A percentile compares a stretch with the other conserved stretches of the same genome.
These are phyloP conservation scores for Rambutsinella grinnellia DNA, from an alignment of 2,888 invertebrate species.

Conservation along the genomic window DNA sequence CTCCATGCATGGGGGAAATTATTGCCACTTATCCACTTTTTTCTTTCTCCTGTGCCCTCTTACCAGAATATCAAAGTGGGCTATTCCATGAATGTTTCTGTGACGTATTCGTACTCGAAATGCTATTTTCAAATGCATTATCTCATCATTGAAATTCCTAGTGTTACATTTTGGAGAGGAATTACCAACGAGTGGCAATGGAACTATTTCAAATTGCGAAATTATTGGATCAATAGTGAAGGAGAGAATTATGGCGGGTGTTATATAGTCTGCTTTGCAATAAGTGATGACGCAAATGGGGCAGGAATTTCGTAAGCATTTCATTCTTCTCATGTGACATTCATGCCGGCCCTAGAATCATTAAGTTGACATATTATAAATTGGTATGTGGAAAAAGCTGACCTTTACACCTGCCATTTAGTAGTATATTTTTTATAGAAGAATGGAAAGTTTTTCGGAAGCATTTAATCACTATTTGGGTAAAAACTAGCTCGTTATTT, in stretches of 20 bases:
- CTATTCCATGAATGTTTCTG: no score
- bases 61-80: not conserved
- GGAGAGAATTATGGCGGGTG: not conserved
- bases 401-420: not conserved
- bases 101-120: no score
- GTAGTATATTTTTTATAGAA: no score
- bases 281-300: not conserved
- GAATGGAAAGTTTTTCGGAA: no score
- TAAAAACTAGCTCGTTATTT: no score
- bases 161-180: no score
- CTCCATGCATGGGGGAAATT: not conserved
- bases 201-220: no score
- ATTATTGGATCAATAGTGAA: not conserved
- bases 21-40: not conserved
- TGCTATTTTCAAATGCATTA: not conserved
- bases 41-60: not conserved
- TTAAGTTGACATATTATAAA: not conserved
- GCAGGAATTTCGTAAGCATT: not conserved
- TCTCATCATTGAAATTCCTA: no score
- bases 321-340: not conserved
- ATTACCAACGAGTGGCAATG: no score
- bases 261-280: not conserved
- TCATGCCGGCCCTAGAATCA: not conserved
- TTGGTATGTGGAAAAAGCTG: not conserved
- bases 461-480: not conserved